A percentile compares a stretch with the other conserved stretches of the same genome.
Evolutionary conservation across 2,113 vertebrate genomes (phyloP).

Genomic region (Planiliza haematocheilus): DNA sequence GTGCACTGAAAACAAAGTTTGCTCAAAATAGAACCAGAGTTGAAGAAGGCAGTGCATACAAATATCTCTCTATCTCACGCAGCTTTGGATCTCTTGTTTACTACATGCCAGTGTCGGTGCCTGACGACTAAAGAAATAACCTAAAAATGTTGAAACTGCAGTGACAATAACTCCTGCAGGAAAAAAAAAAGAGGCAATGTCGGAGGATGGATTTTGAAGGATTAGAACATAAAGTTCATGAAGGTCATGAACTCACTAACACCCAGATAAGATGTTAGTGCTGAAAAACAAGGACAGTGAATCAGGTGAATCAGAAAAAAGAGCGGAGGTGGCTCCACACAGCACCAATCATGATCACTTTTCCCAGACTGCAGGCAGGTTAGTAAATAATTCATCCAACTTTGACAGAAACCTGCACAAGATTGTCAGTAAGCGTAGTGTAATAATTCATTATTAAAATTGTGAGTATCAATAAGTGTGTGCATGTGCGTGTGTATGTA

Average conservation of each 20-base stretch:
- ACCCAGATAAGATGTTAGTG: neutral
- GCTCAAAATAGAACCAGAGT: conserved; percentile 36
- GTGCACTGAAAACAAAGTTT: conserved; percentile 33
- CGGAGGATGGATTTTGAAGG: neutral
- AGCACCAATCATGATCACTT: neutral
- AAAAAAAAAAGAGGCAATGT: neutral
- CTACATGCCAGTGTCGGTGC: neutral
- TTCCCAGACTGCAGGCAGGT: neutral
- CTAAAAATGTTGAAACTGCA: conserved; percentile 4
- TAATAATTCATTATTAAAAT: neutral
- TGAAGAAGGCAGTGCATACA: conserved; percentile 29
- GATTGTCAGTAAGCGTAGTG: neutral
- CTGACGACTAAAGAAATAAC: neutral
- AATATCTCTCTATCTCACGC: conserved; percentile 2
- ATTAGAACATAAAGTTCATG: conserved; percentile 4
- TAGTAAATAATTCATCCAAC: neutral
- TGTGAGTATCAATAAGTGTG: neutral
- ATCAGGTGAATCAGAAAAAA: neutral
- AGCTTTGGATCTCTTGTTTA: conserved; percentile 24
- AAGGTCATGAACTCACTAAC: neutral
- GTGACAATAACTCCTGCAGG: neutral
- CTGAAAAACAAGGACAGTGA: neutral
- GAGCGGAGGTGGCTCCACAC: neutral
- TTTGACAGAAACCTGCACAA: conserved; percentile 1
- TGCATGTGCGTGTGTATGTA: no score